A percentile compares a stretch with the other conserved stretches of the same genome.
These are phyloP conservation scores for Alentia gelatinosa DNA, from an alignment of 2,888 invertebrate species.

Conservation along the genomic window DNA sequence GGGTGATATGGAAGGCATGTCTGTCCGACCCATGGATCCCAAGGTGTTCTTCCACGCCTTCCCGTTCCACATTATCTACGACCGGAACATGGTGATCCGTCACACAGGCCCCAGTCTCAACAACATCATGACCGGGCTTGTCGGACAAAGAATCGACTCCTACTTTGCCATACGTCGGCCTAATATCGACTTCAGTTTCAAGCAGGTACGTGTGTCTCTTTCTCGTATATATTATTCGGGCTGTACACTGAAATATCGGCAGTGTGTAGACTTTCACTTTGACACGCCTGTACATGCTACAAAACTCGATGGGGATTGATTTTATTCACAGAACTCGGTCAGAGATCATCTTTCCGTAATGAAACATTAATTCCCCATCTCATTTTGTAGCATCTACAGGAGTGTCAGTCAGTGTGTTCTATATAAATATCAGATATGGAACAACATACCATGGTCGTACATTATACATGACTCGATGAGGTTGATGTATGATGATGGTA, in stretches of 20 bases:
- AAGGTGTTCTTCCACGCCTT: conserved; percentile 89
- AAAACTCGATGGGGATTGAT: too few relatives aligned
- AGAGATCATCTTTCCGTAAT: neutral
- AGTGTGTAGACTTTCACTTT: too few relatives aligned
- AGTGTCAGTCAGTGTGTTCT: too few relatives aligned
- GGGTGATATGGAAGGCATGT: neutral
- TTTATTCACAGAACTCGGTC: too few relatives aligned
- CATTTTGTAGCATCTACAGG: too few relatives aligned
- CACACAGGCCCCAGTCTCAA: conserved; percentile 19
- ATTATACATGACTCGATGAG: too few relatives aligned
- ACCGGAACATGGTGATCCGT: conserved; percentile 83
- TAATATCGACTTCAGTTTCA: conserved; percentile 55
- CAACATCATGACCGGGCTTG: conserved; percentile 49
- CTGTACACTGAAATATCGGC: too few relatives aligned
- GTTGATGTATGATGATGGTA: too few relatives aligned
- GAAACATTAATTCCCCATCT: too few relatives aligned
- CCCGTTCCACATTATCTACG: conserved; percentile 98
- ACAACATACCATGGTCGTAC: too few relatives aligned
- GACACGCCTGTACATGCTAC: neutral
- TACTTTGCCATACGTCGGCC: conserved; percentile 49
- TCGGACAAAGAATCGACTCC: conserved; percentile 47
- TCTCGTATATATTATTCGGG: too few relatives aligned
- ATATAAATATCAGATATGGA: too few relatives aligned
- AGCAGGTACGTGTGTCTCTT: neutral
- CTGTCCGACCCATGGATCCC: conserved; percentile 9